Base-by-base conservation (phyloP, 2,797 vertebrate species). In the Oryzias dopingdopingensis region DNA sequence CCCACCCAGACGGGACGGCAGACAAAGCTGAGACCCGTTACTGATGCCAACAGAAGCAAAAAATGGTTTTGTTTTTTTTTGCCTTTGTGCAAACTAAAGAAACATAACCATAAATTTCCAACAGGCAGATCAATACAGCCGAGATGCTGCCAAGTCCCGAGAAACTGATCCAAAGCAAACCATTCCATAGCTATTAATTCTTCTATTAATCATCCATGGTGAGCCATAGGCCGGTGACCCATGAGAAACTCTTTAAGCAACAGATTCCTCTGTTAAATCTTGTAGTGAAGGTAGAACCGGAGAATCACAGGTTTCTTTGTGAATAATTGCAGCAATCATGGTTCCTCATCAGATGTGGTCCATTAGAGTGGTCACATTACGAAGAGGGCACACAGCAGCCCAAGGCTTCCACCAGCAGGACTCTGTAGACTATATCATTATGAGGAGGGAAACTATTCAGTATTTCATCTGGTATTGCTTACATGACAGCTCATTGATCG, bases 21-120 rank as follows among this genome's bases (percentile, higher is more conserved):
- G 70, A 80, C 59, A 48, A 42, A 64, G 62, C 47, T 42, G 67
- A 67, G 76, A 72, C 69, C 57, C 17, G 67, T 81, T 74, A 76
- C 62, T 46, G 76, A 85, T 78, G 80, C 64, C 72, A 67, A 69
- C 62, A 46, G 67, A 82, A 68, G 80, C n/a, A 77, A 76, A 82
- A 68, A 73, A 18, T 18, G 18, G 18, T 18, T 18, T 18, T 18
- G 18, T 18, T 76, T 74, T 84, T 77, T 84, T 87, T 77, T 82
- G 82, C 78, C 72, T 84, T 80, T 76, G 81, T 84, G 80, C 82
- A 86, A 90, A 89, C 76, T 84, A 79, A 76, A 88, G 84, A 80
- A 86, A 85, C 81, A 89, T 83, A 89, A 83, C 82, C 83, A 86
- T 88, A 86, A 81, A 89, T 89, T 86, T 87, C 74, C 65, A 73